A percentile compares a stretch with the other conserved stretches of the same genome.
Conservation (phyloP, 2,113 vertebrate species). For the Passer montanus region DNA sequence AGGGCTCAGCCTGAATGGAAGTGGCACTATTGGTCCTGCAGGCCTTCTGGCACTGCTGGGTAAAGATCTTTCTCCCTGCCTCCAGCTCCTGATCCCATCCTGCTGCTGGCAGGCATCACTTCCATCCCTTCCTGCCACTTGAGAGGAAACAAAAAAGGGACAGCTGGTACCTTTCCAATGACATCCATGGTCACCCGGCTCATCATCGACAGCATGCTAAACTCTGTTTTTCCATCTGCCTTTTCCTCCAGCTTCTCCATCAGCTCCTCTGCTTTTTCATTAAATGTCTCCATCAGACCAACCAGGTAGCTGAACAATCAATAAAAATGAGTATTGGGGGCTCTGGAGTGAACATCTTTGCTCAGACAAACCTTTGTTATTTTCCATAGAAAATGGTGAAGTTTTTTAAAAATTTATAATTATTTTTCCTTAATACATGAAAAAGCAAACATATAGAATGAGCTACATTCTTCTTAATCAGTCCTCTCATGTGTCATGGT, state of each 20-base stretch:
- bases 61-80: background rate
- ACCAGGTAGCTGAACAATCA: conserved; percentile 74
- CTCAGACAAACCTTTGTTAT: background rate
- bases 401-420: background rate
- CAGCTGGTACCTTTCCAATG: conserved; percentile 75
- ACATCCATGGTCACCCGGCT: conserved; percentile 74
- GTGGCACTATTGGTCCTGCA: background rate
- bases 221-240: conserved; percentile 73
- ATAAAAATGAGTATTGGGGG: background rate
- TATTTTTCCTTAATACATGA: background rate
- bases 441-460: background rate
- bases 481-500: background rate
- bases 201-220: conserved; percentile 78
- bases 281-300: conserved; percentile 78
- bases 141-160: background rate
- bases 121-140: background rate
- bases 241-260: conserved; percentile 76
- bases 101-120: background rate
- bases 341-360: background rate
- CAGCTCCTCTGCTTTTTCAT: conserved; percentile 80
- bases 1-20: background rate
- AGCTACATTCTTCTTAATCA: background rate
- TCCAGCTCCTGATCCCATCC: background rate
- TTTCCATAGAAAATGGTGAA: background rate
- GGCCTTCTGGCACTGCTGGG: background rate